Conservation (phyloP, 2,888 invertebrate species). For the Thalpophila matura region DNA sequence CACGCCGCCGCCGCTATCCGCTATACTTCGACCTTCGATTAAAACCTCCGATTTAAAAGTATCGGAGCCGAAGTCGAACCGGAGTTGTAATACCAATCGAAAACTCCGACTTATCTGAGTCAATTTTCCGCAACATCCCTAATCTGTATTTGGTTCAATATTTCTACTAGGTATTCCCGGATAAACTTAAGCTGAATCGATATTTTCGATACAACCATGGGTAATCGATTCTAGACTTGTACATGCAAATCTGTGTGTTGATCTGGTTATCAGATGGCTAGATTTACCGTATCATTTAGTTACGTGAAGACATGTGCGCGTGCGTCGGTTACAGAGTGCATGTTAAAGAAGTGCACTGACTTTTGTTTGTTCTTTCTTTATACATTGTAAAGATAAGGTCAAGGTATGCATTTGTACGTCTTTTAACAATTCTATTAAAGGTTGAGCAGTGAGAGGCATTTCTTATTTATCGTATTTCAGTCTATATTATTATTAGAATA, state of each 20-base stretch:
- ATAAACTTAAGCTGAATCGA: slow-evolving; percentile 6
- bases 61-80: no score
- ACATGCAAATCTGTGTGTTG: slow-evolving; percentile 49
- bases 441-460: neutral
- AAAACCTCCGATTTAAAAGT: no score
- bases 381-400: slow-evolving; percentile 40
- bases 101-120: no score
- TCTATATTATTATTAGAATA: no score
- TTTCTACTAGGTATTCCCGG: no score
- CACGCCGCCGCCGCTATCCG: no score
- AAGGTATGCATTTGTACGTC: slow-evolving; percentile 20
- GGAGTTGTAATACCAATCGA: no score
- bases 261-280: slow-evolving; percentile 50
- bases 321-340: slow-evolving; percentile 42
- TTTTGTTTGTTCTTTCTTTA: slow-evolving; percentile 35
- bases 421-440: neutral
- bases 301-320: slow-evolving; percentile 50
- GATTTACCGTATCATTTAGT: slow-evolving; percentile 51
- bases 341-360: slow-evolving; percentile 55
- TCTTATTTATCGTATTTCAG: no score
- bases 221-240: slow-evolving; percentile 51
- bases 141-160: no score
- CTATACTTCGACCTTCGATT: no score
- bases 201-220: neutral
- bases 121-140: no score